phyloP scores from a whole-genome alignment of 2,797 vertebrate species.

The Channa striata region DNA sequence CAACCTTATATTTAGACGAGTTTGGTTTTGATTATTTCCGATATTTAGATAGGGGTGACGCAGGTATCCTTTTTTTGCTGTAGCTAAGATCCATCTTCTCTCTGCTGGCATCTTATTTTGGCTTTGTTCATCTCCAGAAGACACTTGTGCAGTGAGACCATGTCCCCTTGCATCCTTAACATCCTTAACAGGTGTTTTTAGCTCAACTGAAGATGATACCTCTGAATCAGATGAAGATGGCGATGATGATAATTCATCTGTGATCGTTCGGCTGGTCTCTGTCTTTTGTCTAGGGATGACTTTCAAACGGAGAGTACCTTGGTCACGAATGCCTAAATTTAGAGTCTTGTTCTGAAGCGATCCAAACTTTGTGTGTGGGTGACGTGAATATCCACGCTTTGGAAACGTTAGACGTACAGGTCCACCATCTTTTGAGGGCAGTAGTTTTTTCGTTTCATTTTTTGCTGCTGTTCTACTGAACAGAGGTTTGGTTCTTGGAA shows the following conservation, averaged over 20 bases:
- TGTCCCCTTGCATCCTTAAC: constrained; percentile 1
- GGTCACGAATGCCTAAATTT: constrained; percentile 10
- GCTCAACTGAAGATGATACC: constrained; percentile 19
- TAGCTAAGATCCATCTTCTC: constrained; percentile 4
- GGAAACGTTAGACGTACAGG: constrained; percentile 15
- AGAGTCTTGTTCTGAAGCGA: constrained; percentile 50
- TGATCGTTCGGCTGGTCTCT: constrained; percentile 5
- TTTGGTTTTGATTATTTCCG: constrained; percentile 46
- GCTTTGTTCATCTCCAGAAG: constrained; percentile 24
- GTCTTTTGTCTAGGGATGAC: constrained; percentile 1
- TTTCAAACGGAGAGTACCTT: constrained; percentile 5
- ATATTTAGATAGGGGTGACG: constrained; percentile 18
- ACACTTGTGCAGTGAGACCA: neutral
- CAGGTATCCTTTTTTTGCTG: constrained; percentile 10
- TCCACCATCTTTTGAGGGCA: neutral
- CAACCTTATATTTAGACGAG: constrained; percentile 17
- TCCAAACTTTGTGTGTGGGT: constrained; percentile 9
- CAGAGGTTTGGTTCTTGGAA: constrained; percentile 50
- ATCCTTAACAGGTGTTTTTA: neutral
- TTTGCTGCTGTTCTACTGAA: constrained; percentile 12
- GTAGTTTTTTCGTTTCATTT: constrained; percentile 27
- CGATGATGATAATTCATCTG: constrained; percentile 14
- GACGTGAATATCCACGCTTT: constrained; percentile 33
- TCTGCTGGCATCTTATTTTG: constrained; percentile 23
- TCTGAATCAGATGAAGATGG: constrained; percentile 40